Evolutionary conservation across 2,888 invertebrate species (phyloP).

Genomic region (Lepidocyrtinus sp.): DNA sequence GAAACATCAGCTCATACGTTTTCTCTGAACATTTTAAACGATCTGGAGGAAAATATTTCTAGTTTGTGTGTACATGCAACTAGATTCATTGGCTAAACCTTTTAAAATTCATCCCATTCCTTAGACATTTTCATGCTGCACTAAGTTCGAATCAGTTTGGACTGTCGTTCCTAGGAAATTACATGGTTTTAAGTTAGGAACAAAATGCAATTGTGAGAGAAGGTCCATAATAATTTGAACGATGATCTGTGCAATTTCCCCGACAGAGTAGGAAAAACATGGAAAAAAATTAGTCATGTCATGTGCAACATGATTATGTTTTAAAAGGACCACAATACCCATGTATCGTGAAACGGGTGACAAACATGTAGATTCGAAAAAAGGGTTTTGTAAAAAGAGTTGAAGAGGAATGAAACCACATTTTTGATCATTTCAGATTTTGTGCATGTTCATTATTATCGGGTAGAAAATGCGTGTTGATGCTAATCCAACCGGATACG

Average conservation of each 20-base stretch:
- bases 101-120: constrained; percentile 63
- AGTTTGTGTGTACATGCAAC: too few species aligned
- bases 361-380: background rate
- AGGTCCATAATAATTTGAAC: constrained; percentile 10
- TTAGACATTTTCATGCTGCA: constrained; percentile 70
- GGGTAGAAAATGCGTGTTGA: constrained; percentile 29
- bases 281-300: constrained; percentile 57
- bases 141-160: constrained; percentile 61
- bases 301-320: constrained; percentile 48
- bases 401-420: constrained; percentile 8
- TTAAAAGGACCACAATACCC: constrained; percentile 3
- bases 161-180: background rate
- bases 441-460: constrained; percentile 13
- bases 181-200: background rate
- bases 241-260: constrained; percentile 33
- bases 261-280: background rate
- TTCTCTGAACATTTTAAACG: too few species aligned
- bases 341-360: constrained; percentile 7
- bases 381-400: constrained; percentile 2
- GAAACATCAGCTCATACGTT: too few species aligned
- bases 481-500: constrained; percentile 58
- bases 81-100: too few species aligned
- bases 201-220: constrained; percentile 12
- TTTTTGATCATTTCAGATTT: background rate
- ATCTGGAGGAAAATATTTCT: too few species aligned